Percentiles rank a stretch among this genome's conserved stretches.
Evolutionary conservation across 1,140 invertebrate species (phyloP).

Genomic region (roundworm (Caenorhabditis elegans)): WBcel235 BX284605.5:5718501-5719000

Average conservation of each 20-base stretch:
- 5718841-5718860: background rate
- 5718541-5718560: background rate
- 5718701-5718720: background rate
- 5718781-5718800: background rate
- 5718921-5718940: constrained; percentile 4
- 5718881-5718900: background rate
- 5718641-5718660: background rate
- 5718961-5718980: background rate
- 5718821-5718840: too few species aligned
- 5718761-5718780: background rate
- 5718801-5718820: background rate
- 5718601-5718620: background rate
- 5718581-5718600: background rate
- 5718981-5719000: background rate
- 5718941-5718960: background rate
- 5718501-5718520: background rate
- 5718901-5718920: background rate
- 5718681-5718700: background rate
- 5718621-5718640: background rate
- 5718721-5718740: background rate
- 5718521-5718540: background rate
- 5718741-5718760: background rate
- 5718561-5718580: background rate
- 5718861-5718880: background rate
- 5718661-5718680: background rate